Evolutionary conservation across 2,888 invertebrate species (phyloP), one percentile per base, ranked within the genome.

Genomic region (Pristionchus maxplancki): DNA sequence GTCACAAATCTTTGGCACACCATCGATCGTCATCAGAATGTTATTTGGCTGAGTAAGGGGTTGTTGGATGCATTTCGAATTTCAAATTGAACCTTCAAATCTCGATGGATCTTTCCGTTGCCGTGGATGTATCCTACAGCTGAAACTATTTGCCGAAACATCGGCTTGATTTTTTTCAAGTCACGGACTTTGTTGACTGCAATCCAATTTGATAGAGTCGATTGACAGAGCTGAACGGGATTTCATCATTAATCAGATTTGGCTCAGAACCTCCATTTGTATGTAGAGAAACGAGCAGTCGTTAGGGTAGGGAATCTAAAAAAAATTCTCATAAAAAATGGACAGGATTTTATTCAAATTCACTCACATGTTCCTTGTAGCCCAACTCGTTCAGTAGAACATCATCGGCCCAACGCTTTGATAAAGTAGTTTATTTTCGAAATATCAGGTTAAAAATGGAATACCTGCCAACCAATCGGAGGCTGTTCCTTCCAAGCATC

Each of bases 21-120:
- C n/a, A 6, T 78, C 78, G 44, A 17, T 40, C n/a, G 28, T 24
- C 4, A 78, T n/a, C 11, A 78, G 28, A 13, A 78, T 78, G 48
- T 78, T 78, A 13, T 28, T 48, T 11, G 78, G 78, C 78, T 74
- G 40, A 67, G n/a, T n/a, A n/a, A n/a, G n/a, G n/a, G n/a, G n/a
- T n/a, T n/a, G n/a, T n/a, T n/a, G n/a, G n/a, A n/a, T n/a, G n/a
- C n/a, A n/a, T n/a, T n/a, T n/a, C n/a, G n/a, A n/a, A n/a, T n/a
- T n/a, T n/a, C n/a, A n/a, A n/a, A n/a, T n/a, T n/a, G n/a, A n/a
- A 71, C 71, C 71, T 71, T 71, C 37, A 71, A 37, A 20, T 71
- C 71, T 17, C 71, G 71, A 37, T 71, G 71, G 1, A 71, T 71
- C 13, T 17, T 11, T 4, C 71, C 71, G 11, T 37, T 71, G 5